Evolutionary conservation across 2,113 vertebrate genomes (phyloP).

Genomic region (Panthera leo): DNA sequence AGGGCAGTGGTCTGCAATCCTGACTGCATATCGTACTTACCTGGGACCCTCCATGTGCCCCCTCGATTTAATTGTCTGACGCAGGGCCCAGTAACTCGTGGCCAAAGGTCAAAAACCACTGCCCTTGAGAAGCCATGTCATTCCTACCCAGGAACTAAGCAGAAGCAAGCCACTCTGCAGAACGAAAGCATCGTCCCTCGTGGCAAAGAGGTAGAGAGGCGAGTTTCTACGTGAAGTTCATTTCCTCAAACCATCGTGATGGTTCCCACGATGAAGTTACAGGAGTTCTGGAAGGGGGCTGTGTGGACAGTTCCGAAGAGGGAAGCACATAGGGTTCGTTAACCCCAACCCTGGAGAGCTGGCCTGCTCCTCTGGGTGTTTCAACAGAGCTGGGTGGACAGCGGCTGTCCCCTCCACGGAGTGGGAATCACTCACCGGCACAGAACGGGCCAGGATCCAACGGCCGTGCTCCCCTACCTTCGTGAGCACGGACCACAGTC

Average conservation of each 20-base stretch:
- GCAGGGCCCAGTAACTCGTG: background rate
- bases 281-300: background rate
- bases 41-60: background rate
- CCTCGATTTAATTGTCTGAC: background rate
- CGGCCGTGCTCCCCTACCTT: background rate
- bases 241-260: background rate
- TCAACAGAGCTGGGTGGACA: background rate
- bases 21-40: background rate
- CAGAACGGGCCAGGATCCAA: background rate
- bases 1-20: background rate
- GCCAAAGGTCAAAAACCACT: background rate
- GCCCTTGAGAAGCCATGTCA: background rate
- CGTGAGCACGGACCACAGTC: accelerated
- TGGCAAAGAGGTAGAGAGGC: background rate
- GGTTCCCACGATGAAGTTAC: background rate
- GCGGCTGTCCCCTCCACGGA: background rate
- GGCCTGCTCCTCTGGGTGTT: background rate
- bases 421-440: background rate
- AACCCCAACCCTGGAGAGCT: background rate
- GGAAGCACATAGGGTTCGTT: background rate
- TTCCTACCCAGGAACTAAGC: background rate
- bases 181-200: background rate
- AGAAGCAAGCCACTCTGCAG: background rate
- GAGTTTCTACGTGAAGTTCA: background rate
- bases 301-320: background rate